Conservation (phyloP, 1,140 invertebrate species). For the Bombus soroeensis region DNA sequence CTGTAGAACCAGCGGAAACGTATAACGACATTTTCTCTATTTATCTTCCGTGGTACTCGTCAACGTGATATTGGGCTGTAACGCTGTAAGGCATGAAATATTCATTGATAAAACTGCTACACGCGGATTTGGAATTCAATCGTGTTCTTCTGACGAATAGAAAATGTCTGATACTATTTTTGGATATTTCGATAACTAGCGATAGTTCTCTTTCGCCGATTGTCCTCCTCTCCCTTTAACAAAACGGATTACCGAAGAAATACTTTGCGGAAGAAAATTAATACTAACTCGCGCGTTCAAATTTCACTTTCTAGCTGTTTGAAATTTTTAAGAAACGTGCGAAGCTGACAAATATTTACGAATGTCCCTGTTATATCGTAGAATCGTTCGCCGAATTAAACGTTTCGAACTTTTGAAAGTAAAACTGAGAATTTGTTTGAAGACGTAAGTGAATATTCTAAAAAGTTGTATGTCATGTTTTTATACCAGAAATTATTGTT, state of each 20-base stretch:
- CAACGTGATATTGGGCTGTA: background rate
- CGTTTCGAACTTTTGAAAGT: no score
- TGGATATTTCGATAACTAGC: background rate
- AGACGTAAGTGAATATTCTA: no score
- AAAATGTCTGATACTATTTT: background rate
- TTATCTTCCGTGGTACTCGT: background rate
- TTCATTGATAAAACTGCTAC: background rate
- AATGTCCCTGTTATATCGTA: no score
- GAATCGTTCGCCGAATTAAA: no score
- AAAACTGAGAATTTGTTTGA: no score
- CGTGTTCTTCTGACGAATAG: background rate
- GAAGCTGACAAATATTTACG: no score
- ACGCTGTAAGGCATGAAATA: background rate
- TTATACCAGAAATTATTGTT: no score
- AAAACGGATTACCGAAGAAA: background rate
- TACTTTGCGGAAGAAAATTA: background rate
- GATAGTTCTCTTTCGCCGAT: no score
- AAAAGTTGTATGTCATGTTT: no score
- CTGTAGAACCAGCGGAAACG: background rate
- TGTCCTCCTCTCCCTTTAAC: background rate
- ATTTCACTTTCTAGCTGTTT: no score
- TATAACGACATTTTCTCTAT: background rate
- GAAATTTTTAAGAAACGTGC: rapidly evolving
- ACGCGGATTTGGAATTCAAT: conserved; percentile 7
- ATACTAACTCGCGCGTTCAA: no score